Base-by-base conservation (phyloP, 2,888 invertebrate genomes). In the Lutraria lutraria region DNA sequence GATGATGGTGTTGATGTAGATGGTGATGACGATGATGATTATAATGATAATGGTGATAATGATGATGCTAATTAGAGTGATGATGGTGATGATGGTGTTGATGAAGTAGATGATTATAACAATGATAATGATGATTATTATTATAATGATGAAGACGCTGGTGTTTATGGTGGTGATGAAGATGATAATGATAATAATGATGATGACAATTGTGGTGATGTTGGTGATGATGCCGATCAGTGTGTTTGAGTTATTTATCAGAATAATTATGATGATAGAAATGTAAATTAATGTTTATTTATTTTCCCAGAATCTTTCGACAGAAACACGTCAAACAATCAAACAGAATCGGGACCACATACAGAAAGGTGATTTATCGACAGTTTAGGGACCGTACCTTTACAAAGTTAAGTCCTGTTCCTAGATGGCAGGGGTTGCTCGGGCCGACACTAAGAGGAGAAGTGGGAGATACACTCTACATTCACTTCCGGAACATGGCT, bases 401-500 rank as follows among this genome's bases (percentile, higher is more conserved):
- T 80, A 86, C 83, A 0, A 29, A 79, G 21, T 83, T 87, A 25
- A 84, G 92, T 21, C 86, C 84, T 15, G 85, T 83, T 25, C 90
- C 92, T 0, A 52, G 76, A 3, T 92, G 93, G 92, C 80, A 87
- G 82, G 93, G 93, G 31, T 79, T 90, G 63, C 43, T 94, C 12
- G 94, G 94, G 13, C 94, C 94, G 6, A 63, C 88, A 12, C 86
- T 94, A 21, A 83, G 86, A 54, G 93, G 87, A 6, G 93, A 94
- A 79, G 87, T 90, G 0, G 93, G 91, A 0, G 94, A 94, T 34
- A 84, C 72, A 8, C 56, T 94, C 0, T 86, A 86, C n/a, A 82
- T 94, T n/a, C 90, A 92, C 56, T 93, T 94, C 80, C 56, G 83
- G 52, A 94, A 94, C 72, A 82, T 89, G 81, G 93, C 92, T 31